Base-by-base conservation (phyloP, 2,888 invertebrate genomes). In the Drosophila nr. fundita region DNA sequence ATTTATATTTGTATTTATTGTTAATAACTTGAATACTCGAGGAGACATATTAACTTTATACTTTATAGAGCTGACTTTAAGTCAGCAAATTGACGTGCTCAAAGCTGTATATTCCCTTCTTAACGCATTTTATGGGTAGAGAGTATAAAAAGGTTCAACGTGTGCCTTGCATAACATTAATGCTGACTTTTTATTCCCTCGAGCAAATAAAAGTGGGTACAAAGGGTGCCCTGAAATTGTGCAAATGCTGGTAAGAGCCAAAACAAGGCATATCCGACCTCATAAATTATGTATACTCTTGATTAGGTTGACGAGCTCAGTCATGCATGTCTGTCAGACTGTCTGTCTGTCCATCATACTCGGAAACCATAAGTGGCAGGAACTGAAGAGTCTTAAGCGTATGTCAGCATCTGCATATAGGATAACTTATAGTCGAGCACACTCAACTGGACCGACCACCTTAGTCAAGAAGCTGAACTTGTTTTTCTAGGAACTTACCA, bases 401-500 rank as follows among this genome's bases (percentile, higher is more conserved):
- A n/a, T 15, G 55, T 40, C 7, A 27, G 18, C 4, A 4, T 54
- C 4, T 18, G 18, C 27, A 45, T 10, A 27, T 18, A 40, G 55
- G 29, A n/a, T 57, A 30, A 29, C 6, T 40, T 5, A 4, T 8
- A 38, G 36, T 27, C 36, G 49, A 18, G 1, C 49, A 49, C 3
- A 6, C 36, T 24, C 15, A 27, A 55, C 38, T 38, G 29, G 21
- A 36, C 15, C 8, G 21, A 36, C 15, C 8, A 38, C n/a, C 36
- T 40, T 49, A 18, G 24, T 49, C 10, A 27, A 27, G 1, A 10
- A 29, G 1, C n/a, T 55, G 27, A 40, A 40, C 27, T 57, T 30
- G 36, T 27, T 54, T 54, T 38, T 11, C 11, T 34, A 38, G 48
- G 49, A 24, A 94, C 95, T 95, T 93, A 96, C 96, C 94, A 94